These are phyloP conservation scores for Tolypeutes matacus DNA, from an alignment of 2,797 vertebrate species.

Conservation along the genomic window DNA sequence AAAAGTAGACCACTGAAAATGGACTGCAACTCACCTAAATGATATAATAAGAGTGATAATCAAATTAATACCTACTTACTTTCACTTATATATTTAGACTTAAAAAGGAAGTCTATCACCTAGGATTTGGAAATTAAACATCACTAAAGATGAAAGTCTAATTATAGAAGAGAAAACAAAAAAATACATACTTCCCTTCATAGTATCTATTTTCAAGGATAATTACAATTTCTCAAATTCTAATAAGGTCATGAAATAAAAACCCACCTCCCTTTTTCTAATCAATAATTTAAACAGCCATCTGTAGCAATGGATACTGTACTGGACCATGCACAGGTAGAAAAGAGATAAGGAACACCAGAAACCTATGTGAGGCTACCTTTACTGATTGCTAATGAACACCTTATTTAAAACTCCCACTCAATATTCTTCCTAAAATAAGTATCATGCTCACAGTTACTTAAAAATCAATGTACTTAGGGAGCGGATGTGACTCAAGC, in stretches of 20 bases:
- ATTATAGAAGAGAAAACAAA: slow-evolving; percentile 27
- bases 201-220: background rate
- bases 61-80: background rate
- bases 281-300: background rate
- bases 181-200: background rate
- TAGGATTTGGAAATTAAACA: slow-evolving; percentile 19
- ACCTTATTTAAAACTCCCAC: background rate
- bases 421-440: background rate
- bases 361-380: background rate
- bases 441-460: background rate
- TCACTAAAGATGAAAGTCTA: background rate
- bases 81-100: background rate
- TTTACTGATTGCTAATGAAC: background rate
- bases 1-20: background rate
- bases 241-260: background rate
- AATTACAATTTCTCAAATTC: background rate
- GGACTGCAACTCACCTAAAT: slow-evolving; percentile 7
- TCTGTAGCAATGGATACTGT: background rate
- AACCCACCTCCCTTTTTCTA: background rate
- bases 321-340: background rate
- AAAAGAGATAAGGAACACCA: background rate
- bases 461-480: background rate
- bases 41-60: background rate
- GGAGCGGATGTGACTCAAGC: too few relatives aligned
- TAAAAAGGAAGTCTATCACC: background rate